These are phyloP conservation scores for chimpanzee (Pan troglodytes) DNA, from an alignment of 2,113 vertebrate species.

Conservation along the genomic window NHGRI_mPanTro3-v2.1_pri NC_072419.2:55822501-55823000, in stretches of 20 bases:
- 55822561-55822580: background rate
- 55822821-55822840: background rate
- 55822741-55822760: background rate
- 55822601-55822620: background rate
- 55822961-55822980: background rate
- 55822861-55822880: background rate
- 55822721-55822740: background rate
- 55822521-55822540: background rate
- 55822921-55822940: background rate
- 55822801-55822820: background rate
- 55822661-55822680: background rate
- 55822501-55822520: background rate
- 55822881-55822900: background rate
- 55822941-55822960: accelerated
- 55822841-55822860: background rate
- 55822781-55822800: too few relatives aligned
- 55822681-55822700: background rate
- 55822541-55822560: background rate
- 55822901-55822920: background rate
- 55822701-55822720: background rate
- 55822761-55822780: background rate
- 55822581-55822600: background rate
- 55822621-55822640: background rate
- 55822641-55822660: background rate
- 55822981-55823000: conserved; percentile 63